A percentile compares a stretch with the other conserved stretches of the same genome.
phyloP scores from a whole-genome alignment of 2,113 vertebrate species.

The Misgurnus anguillicaudatus region DNA sequence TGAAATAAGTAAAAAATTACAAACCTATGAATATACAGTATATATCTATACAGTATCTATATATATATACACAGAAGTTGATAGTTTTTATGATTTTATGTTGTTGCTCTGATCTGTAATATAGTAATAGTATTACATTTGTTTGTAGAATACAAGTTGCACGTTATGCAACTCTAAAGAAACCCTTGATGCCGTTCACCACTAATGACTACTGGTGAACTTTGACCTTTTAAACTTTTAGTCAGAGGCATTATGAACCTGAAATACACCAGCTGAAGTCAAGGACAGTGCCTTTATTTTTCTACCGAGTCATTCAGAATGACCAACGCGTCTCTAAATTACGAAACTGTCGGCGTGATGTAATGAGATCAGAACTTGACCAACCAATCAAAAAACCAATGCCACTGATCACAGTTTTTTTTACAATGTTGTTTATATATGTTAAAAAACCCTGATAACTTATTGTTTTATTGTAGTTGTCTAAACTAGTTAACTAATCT shows the following conservation, averaged over 20 bases:
- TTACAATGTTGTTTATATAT: not conserved
- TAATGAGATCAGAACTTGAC: conserved; percentile 29
- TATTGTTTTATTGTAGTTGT: not conserved
- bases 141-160: conserved; percentile 74
- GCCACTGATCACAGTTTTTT: conserved; percentile 25
- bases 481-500: not conserved
- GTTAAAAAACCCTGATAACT: not conserved
- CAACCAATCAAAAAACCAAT: conserved; percentile 38
- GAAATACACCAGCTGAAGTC: conserved; percentile 82
- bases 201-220: conserved; percentile 45
- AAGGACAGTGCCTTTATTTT: conserved; percentile 85
- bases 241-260: conserved; percentile 82
- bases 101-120: conserved; percentile 63
- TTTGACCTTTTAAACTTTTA: conserved; percentile 54
- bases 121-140: conserved; percentile 61
- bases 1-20: conserved; percentile 56
- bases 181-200: conserved; percentile 64
- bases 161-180: conserved; percentile 72
- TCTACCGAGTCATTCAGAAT: conserved; percentile 56
- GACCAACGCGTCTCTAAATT: conserved; percentile 66
- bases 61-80: conserved; percentile 56
- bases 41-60: conserved; percentile 49
- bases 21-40: conserved; percentile 62
- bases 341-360: conserved; percentile 25
- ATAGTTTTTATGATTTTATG: conserved; percentile 64